Conservation (phyloP, 2,797 vertebrate genomes). For the Zonotrichia albicollis region DNA sequence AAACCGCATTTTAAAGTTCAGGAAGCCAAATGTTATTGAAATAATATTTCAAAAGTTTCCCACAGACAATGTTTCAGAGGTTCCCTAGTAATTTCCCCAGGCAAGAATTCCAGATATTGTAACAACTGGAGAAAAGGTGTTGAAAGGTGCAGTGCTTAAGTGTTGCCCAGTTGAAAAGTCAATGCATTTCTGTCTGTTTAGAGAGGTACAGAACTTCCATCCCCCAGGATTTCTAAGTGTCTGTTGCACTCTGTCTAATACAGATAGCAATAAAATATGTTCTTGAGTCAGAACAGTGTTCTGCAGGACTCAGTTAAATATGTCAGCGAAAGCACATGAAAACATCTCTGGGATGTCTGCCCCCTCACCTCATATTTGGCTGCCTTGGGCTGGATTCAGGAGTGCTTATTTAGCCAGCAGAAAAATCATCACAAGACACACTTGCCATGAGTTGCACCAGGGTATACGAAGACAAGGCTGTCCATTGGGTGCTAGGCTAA, state of each 20-base stretch:
- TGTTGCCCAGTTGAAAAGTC: background rate
- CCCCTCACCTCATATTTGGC: background rate
- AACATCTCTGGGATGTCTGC: background rate
- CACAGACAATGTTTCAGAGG: background rate
- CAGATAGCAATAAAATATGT: background rate
- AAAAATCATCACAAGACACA: background rate
- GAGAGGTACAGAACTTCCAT: background rate
- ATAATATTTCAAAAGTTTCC: background rate
- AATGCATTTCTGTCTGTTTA: background rate
- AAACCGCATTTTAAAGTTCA: background rate
- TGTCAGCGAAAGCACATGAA: background rate
- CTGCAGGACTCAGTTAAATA: background rate
- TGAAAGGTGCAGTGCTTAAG: background rate
- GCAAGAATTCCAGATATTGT: background rate
- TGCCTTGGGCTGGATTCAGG: background rate
- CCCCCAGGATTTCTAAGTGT: background rate
- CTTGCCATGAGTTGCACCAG: background rate
- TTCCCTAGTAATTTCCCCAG: background rate
- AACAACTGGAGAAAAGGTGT: background rate
- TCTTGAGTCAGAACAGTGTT: background rate
- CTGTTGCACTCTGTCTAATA: background rate
- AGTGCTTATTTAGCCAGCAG: background rate
- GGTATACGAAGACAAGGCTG: background rate
- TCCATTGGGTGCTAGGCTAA: background rate
- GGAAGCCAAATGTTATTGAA: background rate